Evolutionary conservation across 2,113 vertebrate species (phyloP), one percentile per base, ranked within the genome.

Genomic region (Chaetodon trifascialis): DNA sequence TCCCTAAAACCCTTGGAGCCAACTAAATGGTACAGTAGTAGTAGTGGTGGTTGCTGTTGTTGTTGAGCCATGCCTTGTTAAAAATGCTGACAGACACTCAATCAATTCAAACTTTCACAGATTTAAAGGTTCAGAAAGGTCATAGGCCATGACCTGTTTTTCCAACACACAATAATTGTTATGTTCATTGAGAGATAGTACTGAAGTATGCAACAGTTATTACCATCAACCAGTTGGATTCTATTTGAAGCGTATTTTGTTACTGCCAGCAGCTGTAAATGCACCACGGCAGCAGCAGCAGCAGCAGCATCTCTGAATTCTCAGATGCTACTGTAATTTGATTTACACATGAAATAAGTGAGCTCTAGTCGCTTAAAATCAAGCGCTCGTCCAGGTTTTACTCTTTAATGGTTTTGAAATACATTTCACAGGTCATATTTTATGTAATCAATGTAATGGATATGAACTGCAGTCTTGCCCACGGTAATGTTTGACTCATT

Each of bases 241-340:
- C 34, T 23, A 9, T 55, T 11, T 11, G 17, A 76, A 38, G 42
- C 66, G 79, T 64, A 85, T 88, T 79, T 51, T 0, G 68, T 92
- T 81, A 79, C 67, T 42, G 11, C 42, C 36, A 75, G 54, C 62
- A 60, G 81, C 72, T 74, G 34, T 86, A 86, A 93, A 88, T 89
- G 86, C 79, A 66, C 68, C 79, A 86, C 62, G 69, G 76, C 75
- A 80, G 80, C 76, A 44, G 84, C 34, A n/a, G 55, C 25, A 46
- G 70, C 58, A n/a, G 30, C 30, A 30, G 30, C 30, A 1, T 30
- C 30, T 30, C 76, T 62, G 36, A 85, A 74, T 85, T 90, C 81
- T 49, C 63, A 42, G 56, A 80, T n/a, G 54, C 60, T 88, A n/a
- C n/a, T n/a, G n/a, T n/a, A 86, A 94, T 93, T 84, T 4, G 56